These are phyloP conservation scores for Chymomyza amoena DNA, from an alignment of 2,888 invertebrate genomes.

Conservation along the genomic window DNA sequence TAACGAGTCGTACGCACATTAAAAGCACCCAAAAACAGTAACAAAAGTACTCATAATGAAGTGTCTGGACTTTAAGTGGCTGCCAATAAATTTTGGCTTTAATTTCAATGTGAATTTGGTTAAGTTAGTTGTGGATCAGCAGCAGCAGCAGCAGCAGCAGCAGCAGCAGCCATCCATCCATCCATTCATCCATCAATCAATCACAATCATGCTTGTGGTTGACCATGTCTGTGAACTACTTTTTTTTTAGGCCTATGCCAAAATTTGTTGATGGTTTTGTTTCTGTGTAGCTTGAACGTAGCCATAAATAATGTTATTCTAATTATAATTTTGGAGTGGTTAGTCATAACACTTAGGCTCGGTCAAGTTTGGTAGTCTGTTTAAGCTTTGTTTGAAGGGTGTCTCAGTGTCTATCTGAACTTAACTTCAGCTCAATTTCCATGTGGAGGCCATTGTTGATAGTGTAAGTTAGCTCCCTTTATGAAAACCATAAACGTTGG, in stretches of 20 bases:
- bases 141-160: conserved; percentile 19
- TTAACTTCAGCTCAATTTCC: too few species aligned
- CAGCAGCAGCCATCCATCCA: background rate
- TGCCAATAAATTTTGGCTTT: background rate
- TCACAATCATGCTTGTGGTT: conserved; percentile 33
- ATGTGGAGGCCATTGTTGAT: too few species aligned
- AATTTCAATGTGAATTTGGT: conserved; percentile 4
- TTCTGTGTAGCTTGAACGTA: background rate
- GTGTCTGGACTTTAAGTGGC: conserved; percentile 29
- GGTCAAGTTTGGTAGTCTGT: background rate
- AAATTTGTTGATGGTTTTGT: background rate
- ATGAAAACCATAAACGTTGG: too few species aligned
- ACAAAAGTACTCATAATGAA: conserved; percentile 22
- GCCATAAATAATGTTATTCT: background rate
- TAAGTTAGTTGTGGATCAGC: background rate
- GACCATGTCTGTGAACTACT: conserved; percentile 51
- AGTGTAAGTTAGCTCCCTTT: too few species aligned
- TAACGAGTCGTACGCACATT: background rate
- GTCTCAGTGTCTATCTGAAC: too few species aligned
- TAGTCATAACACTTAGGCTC: background rate
- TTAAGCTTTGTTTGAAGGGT: too few species aligned
- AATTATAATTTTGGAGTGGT: background rate
- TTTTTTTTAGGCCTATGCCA: conserved; percentile 18
- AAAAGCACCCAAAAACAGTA: conserved; percentile 9
- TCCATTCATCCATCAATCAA: conserved; percentile 61